Evolutionary conservation across 2,797 vertebrate species (phyloP), one percentile per base, ranked within the genome.

Genomic region (Argya squamiceps): DNA sequence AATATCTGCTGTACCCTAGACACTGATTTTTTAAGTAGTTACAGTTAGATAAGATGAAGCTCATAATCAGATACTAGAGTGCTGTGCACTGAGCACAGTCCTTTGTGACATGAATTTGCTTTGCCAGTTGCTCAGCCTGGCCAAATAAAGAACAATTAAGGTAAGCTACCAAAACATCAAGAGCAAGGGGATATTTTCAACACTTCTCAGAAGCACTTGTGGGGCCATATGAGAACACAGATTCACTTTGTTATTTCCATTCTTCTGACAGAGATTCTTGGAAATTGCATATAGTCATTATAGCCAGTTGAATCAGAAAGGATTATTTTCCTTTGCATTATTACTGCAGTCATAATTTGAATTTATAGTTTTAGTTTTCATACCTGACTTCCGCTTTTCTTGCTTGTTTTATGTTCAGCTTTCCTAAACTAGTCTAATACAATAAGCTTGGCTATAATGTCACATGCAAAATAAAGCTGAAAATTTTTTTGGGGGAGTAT

Each of bases 301-400:
- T 3, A 80, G 52, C 1, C 10, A 36, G 29, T 5, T 56, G 39
- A 84, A 67, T 60, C 70, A 68, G 46, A 91, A 89, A 71, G n/a
- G 75, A 73, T 56, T 0, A 11, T 14, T 88, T 94, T 74, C 12
- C 27, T 89, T 91, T 95, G 43, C 8, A 76, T 92, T 95, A 81
- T 84, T 91, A 94, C 64, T 96, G 23, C 36, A 95, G 77, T 70
- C 56, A 64, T 46, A 84, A 70, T 95, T 88, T 89, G 64, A 81
- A 78, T 70, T 39, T 12, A 64, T 93, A 83, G n/a, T 53, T 15
- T 59, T 46, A 55, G 32, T 65, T 97, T 79, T 96, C 36, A 46
- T 60, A 89, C 15, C 6, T 4, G 76, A 15, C 41, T 92, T 95
- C 96, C 92, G 4, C 32, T 21, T 94, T 96, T 94, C 84, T 95